A percentile compares a stretch with the other conserved stretches of the same genome.
These are phyloP conservation scores for Lipotes vexillifer DNA, from an alignment of 2,113 vertebrate species.

Conservation along the genomic window DNA sequence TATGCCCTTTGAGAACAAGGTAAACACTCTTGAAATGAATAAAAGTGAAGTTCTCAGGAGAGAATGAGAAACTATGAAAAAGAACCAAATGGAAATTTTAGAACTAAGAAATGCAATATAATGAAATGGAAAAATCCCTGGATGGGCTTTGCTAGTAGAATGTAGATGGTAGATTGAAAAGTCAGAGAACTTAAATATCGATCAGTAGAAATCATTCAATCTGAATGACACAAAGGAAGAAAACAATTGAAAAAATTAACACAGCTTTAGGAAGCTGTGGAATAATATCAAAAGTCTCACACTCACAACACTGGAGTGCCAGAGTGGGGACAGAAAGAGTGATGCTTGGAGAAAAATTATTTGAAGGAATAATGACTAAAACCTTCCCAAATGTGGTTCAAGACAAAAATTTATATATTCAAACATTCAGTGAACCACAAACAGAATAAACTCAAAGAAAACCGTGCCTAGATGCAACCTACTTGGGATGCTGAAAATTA, in stretches of 20 bases:
- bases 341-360: background rate
- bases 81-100: background rate
- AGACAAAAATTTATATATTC: background rate
- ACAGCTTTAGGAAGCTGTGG: fast-evolving
- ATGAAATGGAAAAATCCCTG: background rate
- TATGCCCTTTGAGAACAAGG: fast-evolving
- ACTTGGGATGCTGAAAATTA: background rate
- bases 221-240: background rate
- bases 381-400: background rate
- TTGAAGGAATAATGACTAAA: background rate
- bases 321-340: no score
- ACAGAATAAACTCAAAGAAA: background rate
- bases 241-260: fast-evolving
- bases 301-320: fast-evolving
- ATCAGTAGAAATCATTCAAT: no score
- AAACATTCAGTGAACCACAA: background rate
- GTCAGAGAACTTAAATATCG: background rate
- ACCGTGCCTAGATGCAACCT: background rate
- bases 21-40: background rate
- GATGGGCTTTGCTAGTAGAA: background rate
- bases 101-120: background rate
- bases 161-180: background rate
- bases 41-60: no score
- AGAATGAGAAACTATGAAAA: background rate
- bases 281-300: background rate